Conservation (phyloP, 23 tunicate genomes). For the Diplosoma virens region DNA sequence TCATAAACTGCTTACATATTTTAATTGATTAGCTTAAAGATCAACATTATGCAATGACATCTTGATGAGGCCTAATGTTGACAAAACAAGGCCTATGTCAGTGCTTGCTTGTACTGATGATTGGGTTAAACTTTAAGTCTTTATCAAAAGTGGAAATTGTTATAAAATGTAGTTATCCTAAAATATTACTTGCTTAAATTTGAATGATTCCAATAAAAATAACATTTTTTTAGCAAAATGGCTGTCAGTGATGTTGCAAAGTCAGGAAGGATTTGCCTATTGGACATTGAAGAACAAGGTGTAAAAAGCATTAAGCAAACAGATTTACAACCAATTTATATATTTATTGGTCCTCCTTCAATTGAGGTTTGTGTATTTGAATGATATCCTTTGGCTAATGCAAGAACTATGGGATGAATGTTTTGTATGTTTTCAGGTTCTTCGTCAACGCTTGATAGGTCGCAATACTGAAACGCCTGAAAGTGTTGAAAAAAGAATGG, state of each 20-base stretch:
- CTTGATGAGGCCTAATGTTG: too few species aligned
- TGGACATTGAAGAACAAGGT: constrained; percentile 94
- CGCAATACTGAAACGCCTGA: constrained; percentile 71
- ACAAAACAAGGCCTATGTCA: too few species aligned
- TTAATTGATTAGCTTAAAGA: too few species aligned
- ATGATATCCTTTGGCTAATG: neutral
- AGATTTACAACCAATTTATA: constrained; percentile 50
- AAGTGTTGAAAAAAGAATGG: constrained; percentile 68
- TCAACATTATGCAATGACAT: too few species aligned
- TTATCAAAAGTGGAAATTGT: too few species aligned
- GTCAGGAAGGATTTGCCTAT: constrained; percentile 53
- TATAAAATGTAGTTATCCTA: neutral
- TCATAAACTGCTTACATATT: too few species aligned
- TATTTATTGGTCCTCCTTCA: constrained; percentile 81
- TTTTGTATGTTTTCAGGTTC: constrained; percentile 37
- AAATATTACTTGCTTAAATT: neutral
- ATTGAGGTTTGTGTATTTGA: too few species aligned
- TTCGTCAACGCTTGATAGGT: constrained; percentile 40
- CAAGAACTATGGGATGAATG: neutral
- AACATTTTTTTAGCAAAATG: constrained; percentile 46
- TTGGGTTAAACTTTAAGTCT: too few species aligned
- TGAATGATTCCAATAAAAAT: neutral
- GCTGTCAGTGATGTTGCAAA: constrained; percentile 60
- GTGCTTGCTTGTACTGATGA: too few species aligned
- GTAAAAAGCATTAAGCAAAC: constrained; percentile 69